Conservation (phyloP, 2,888 invertebrate genomes). For the Eurois occulta region DNA sequence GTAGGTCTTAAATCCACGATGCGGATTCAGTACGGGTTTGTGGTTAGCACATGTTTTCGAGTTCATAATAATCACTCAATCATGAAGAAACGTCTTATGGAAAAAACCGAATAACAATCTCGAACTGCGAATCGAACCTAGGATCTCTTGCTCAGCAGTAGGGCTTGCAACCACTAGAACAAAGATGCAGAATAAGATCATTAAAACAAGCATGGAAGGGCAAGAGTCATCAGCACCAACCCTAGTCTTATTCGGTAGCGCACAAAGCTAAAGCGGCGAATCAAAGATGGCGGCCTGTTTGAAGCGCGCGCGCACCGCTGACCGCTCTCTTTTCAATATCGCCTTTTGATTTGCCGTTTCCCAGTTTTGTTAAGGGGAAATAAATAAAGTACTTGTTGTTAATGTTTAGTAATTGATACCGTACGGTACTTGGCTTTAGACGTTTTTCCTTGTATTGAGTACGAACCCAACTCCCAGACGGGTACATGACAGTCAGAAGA, state of each 20-base stretch:
- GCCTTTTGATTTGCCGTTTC: conserved; percentile 74
- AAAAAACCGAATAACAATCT: not conserved
- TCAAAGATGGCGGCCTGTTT: conserved; percentile 79
- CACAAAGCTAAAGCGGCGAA: conserved; percentile 79
- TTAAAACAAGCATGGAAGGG: not conserved
- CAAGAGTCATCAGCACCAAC: conserved; percentile 36
- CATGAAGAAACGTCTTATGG: too few species aligned
- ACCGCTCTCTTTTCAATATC: conserved; percentile 73
- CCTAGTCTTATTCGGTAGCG: conserved; percentile 79
- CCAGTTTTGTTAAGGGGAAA: conserved; percentile 59
- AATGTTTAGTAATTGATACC: conserved; percentile 55
- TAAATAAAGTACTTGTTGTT: conserved; percentile 54
- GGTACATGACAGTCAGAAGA: not conserved
- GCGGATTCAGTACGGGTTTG: too few species aligned
- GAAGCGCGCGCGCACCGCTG: conserved; percentile 68
- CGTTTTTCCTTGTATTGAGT: not conserved
- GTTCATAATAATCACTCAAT: too few species aligned
- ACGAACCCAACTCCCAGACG: not conserved
- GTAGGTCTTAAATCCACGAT: too few species aligned
- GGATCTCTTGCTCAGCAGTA: not conserved
- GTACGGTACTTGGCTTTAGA: conserved; percentile 25
- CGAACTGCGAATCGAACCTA: not conserved
- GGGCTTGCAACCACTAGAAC: not conserved
- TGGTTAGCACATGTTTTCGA: too few species aligned
- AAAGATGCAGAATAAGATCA: not conserved